Conservation (phyloP, 2,113 vertebrate genomes). For the Macquaria australasica region DNA sequence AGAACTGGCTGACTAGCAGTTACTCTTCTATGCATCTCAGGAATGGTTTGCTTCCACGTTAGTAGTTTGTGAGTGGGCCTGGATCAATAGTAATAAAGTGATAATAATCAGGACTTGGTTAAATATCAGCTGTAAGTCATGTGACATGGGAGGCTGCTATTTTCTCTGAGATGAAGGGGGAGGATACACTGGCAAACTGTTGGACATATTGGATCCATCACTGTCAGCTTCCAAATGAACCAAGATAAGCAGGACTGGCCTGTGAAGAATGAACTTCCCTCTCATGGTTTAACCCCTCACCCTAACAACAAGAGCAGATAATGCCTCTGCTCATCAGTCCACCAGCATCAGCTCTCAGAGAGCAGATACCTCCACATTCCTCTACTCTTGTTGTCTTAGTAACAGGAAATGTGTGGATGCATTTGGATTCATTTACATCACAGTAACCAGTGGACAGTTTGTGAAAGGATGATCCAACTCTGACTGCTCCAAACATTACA, state of each 20-base stretch:
- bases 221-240: slow-evolving; percentile 56
- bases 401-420: no score
- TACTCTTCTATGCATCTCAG: not conserved
- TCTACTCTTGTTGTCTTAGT: no score
- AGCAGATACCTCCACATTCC: no score
- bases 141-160: not conserved
- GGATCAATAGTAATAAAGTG: slow-evolving; percentile 2
- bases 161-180: not conserved
- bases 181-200: not conserved
- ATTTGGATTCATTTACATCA: no score
- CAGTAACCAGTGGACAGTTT: no score
- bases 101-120: not conserved
- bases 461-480: no score
- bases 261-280: slow-evolving; percentile 18
- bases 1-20: not conserved
- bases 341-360: no score
- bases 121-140: not conserved
- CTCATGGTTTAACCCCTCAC: slow-evolving; percentile 49
- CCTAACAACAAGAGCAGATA: slow-evolving; percentile 23
- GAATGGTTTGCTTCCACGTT: not conserved
- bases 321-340: not conserved
- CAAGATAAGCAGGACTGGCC: slow-evolving; percentile 34
- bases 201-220: slow-evolving; percentile 1
- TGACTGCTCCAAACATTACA: no score
- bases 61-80: not conserved